phyloP scores from a whole-genome alignment of 2,888 invertebrate genomes.

The Drosophila conformis region DNA sequence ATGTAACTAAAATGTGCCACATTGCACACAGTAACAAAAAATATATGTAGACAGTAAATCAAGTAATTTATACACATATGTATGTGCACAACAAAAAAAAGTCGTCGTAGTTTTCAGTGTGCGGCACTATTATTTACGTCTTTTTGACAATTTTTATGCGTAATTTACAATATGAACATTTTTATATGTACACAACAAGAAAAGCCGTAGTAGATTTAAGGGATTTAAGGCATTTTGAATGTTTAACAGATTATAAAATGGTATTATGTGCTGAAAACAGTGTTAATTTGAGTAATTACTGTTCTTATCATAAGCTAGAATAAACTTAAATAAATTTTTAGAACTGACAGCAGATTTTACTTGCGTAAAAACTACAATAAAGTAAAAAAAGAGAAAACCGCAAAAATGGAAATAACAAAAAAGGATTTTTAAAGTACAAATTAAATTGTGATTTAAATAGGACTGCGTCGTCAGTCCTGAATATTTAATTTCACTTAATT shows the following conservation, averaged over 20 bases:
- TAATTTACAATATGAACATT: background rate
- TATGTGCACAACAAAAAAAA: background rate
- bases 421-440: background rate
- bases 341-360: background rate
- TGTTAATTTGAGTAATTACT: background rate
- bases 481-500: background rate
- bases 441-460: background rate
- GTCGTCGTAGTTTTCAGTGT: rapidly evolving
- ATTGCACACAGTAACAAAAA: conserved; percentile 12
- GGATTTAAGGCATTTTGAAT: background rate
- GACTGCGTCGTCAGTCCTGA: background rate
- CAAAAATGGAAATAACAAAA: background rate
- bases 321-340: background rate
- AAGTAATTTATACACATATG: conserved; percentile 17
- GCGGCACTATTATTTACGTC: background rate
- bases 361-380: background rate
- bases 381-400: background rate
- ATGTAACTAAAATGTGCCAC: conserved; percentile 70
- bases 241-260: background rate
- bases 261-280: background rate
- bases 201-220: background rate
- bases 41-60: background rate
- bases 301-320: background rate
- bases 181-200: background rate
- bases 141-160: background rate